Base-by-base conservation (phyloP, 2,113 vertebrate genomes). In the Thryonomys swinderianus region DNA sequence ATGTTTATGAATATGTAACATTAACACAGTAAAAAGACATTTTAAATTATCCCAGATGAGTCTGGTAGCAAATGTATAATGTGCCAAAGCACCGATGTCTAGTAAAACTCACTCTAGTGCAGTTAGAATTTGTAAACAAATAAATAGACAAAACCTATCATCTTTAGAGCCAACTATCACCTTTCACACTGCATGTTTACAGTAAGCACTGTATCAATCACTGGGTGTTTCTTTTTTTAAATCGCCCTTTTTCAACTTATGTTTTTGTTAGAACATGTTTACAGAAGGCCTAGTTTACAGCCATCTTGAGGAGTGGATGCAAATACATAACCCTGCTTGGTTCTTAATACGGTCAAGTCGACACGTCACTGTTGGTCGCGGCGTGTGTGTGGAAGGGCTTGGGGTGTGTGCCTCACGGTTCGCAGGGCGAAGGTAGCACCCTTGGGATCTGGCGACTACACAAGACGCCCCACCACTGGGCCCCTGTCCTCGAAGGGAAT, bases 71-170 rank as follows among this genome's bases (percentile, higher is more conserved):
- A 84, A 78, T 37, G 14, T 27, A 21, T 4, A 87, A 69, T 87
- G 55, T 20, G 1, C 5, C 17, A 66, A 93, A 94, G 57, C 12
- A 57, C 34, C 85, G 4, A 76, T 61, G 88, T 21, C 9, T 73
- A 79, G 30, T 74, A 87, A 92, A 2, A 71, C 59, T 91, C 73
- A 90, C 25, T 84, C 12, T n/a, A 76, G 1, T 10, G 10, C 0
- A 79, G 9, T 79, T 80, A 64, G 34, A 81, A 66, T 78, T 86
- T 71, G 30, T 53, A 69, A 90, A 91, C 25, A 30, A 74, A 27
- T 7, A 37, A 40, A 18, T 7, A 79, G 48, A 51, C 48, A 5
- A 88, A 45, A 16, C 14, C 7, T 25, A 27, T 48, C 23, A 37
- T 30, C 18, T 23, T 86, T 69, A 32, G 66, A 8, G 5, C 16